Percentiles rank a stretch among this genome's conserved stretches.
These are phyloP conservation scores for Steromphala cineraria DNA, from an alignment of 2,888 invertebrate genomes.

Conservation along the genomic window DNA sequence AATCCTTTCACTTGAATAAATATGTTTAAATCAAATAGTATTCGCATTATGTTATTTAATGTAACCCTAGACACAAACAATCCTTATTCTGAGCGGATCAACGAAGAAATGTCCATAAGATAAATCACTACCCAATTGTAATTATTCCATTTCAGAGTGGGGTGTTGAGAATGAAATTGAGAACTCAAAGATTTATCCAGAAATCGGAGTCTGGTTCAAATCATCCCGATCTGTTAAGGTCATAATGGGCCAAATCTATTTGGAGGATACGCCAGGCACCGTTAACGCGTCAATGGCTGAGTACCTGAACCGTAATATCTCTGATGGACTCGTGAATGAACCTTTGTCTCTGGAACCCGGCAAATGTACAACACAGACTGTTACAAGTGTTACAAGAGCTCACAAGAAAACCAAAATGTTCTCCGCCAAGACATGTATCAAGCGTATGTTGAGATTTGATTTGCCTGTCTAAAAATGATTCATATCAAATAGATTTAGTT, in stretches of 20 bases:
- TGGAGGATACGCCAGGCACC: constrained; percentile 26
- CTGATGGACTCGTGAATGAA: constrained; percentile 25
- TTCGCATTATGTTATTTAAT: no score
- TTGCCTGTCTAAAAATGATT: background rate
- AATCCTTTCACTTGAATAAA: no score
- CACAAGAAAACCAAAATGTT: constrained; percentile 43
- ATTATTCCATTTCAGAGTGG: constrained; percentile 42
- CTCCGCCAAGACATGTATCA: constrained; percentile 42
- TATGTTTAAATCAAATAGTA: no score
- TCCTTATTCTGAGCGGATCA: no score
- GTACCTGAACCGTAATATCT: constrained; percentile 34
- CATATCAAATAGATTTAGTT: no score
- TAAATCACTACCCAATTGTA: background rate
- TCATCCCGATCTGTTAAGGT: constrained; percentile 38
- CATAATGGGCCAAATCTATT: constrained; percentile 41
- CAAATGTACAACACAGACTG: constrained; percentile 43
- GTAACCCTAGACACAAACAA: no score
- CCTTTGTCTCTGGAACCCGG: constrained; percentile 52
- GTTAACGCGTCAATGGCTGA: constrained; percentile 42
- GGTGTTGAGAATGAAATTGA: constrained; percentile 39
- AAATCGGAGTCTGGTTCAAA: constrained; percentile 39
- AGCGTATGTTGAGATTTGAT: constrained; percentile 40
- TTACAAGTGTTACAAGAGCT: constrained; percentile 46
- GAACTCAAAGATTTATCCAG: constrained; percentile 44
- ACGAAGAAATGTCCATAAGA: no score